Conservation (phyloP, 2,113 vertebrate species). For the Raja brachyura region DNA sequence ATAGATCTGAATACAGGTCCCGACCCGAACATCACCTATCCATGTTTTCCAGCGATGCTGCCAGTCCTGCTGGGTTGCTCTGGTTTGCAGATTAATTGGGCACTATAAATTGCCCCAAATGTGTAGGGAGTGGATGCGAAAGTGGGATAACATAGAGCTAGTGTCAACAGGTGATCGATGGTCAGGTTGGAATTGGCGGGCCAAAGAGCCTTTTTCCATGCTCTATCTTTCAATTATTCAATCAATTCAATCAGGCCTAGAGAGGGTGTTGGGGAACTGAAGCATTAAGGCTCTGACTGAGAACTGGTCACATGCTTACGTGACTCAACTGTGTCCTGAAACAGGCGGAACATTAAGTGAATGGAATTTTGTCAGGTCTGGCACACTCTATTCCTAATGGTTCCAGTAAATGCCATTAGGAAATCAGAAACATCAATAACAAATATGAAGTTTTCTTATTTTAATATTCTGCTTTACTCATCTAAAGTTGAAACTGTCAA, state of each 20-base stretch:
- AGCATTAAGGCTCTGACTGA: background rate
- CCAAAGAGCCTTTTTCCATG: too few relatives aligned
- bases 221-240: too few relatives aligned
- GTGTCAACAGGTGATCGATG: too few relatives aligned
- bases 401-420: background rate
- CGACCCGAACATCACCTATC: too few relatives aligned
- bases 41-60: too few relatives aligned
- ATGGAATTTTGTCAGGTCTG: background rate
- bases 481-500: background rate
- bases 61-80: too few relatives aligned
- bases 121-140: too few relatives aligned
- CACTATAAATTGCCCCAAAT: too few relatives aligned
- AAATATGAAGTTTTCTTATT: background rate
- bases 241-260: background rate
- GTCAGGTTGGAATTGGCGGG: too few relatives aligned
- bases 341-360: background rate
- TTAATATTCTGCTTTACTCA: background rate
- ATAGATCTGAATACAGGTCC: too few relatives aligned
- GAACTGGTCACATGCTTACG: background rate
- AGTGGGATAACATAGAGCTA: too few relatives aligned
- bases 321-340: background rate
- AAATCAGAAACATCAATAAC: constrained; percentile 12
- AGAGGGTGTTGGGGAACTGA: background rate
- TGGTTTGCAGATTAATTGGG: too few relatives aligned
- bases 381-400: background rate